Percentiles rank a stretch among this genome's conserved stretches.
phyloP scores from a whole-genome alignment of 1,140 invertebrate species.

The Aplysia californica region DNA sequence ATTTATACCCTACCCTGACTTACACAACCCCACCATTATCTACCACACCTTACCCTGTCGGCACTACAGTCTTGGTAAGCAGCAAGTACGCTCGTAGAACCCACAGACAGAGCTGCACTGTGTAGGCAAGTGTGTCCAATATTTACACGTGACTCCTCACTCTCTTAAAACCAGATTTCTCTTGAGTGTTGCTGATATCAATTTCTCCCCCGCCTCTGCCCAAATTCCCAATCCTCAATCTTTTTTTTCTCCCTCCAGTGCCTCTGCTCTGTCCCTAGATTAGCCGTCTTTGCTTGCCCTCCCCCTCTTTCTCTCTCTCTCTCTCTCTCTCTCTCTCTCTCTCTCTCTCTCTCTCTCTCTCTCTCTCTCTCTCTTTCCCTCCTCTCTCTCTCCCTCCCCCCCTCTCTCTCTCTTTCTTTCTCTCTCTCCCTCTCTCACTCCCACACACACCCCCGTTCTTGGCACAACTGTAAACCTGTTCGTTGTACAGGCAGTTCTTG shows the following conservation, averaged over 20 bases:
- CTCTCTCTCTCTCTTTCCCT: slow-evolving; percentile 1
- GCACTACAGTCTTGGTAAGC: no score
- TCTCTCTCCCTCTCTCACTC: background rate
- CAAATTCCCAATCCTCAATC: background rate
- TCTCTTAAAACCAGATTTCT: background rate
- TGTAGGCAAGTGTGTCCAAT: background rate
- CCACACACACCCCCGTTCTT: background rate
- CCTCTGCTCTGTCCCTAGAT: background rate
- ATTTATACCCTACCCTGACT: background rate
- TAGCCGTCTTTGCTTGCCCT: background rate
- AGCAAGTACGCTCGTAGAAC: no score
- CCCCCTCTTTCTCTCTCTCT: background rate
- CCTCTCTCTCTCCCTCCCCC: slow-evolving; percentile 2
- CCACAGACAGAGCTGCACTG: background rate
- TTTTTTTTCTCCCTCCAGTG: background rate
- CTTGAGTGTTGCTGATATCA: background rate
- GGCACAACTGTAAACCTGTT: background rate
- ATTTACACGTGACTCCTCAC: no score
- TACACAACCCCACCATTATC: background rate
- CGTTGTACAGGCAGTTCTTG: background rate
- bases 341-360: background rate
- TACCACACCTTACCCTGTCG: background rate
- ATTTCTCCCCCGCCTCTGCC: background rate
- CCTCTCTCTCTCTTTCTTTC: background rate
- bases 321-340: slow-evolving; percentile 12